Conservation (phyloP, 2,888 invertebrate species). For the Drosophila infuscata region DNA sequence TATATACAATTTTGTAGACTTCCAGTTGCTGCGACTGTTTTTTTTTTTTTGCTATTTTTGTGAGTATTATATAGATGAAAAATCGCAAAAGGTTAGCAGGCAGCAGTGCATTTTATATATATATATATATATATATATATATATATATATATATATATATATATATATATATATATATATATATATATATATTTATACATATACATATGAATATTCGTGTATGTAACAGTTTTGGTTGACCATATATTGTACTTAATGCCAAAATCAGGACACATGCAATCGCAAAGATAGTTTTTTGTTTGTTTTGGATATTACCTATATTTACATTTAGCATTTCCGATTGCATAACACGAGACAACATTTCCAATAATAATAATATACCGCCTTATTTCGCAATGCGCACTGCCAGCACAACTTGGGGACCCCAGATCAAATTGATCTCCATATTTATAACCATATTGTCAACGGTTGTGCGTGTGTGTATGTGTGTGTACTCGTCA, state of each 20-base stretch:
- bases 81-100: slow-evolving; percentile 57
- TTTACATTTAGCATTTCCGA: slow-evolving; percentile 5
- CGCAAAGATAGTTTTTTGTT: slow-evolving; percentile 11
- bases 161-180: slow-evolving; percentile 14
- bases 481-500: slow-evolving; percentile 31
- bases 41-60: slow-evolving; percentile 50
- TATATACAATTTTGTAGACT: slow-evolving; percentile 9
- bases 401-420: slow-evolving; percentile 19
- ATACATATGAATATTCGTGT: slow-evolving; percentile 4
- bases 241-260: slow-evolving; percentile 62
- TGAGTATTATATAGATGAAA: slow-evolving; percentile 75
- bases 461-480: slow-evolving; percentile 26
- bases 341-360: slow-evolving; percentile 24
- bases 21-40: slow-evolving; percentile 5
- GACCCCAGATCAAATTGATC: slow-evolving; percentile 20
- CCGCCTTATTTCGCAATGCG: slow-evolving; percentile 44
- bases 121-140: background rate
- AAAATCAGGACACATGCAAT: slow-evolving; percentile 42
- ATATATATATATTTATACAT: background rate
- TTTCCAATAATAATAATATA: slow-evolving; percentile 29
- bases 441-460: slow-evolving; percentile 18
- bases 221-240: slow-evolving; percentile 19
- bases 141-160: background rate
- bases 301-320: background rate
- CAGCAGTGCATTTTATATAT: slow-evolving; percentile 18